Evolutionary conservation across 2,113 vertebrate genomes (phyloP), one percentile per base, ranked within the genome.

Genomic region (Ardeotis arabs): DNA sequence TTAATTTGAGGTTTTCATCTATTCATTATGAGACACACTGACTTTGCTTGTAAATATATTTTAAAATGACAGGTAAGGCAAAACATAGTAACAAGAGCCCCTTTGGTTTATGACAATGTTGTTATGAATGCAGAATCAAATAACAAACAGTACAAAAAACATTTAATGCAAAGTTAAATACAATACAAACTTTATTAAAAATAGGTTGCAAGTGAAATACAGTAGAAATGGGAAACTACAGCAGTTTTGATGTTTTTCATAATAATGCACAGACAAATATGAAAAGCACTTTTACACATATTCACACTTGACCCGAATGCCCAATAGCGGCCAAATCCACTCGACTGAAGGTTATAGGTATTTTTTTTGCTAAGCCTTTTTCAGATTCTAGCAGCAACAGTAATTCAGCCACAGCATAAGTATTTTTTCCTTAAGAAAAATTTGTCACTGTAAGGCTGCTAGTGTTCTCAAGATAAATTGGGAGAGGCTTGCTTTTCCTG

Each of bases 151-250:
- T 37, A 95, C 79, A 96, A 69, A 96, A 85, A 93, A 59, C 95
- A 94, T 91, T 95, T 91, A 95, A 94, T 98, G 97, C 96, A 98
- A 98, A 98, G 96, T 98, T 97, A 98, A 98, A 98, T 98, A 98
- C 98, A 98, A 97, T 98, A 98, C 97, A 98, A 98, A 98, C 97
- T 98, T 98, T 98, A 98, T 98, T 98, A 98, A 98, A 98, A 98
- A 98, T 98, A 98, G 98, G 97, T 95, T 98, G 98, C 98, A 97
- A 97, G 97, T 96, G 97, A 98, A 98, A 98, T 98, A 98, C 98
- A 98, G 98, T 98, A 98, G 98, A 98, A 98, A 98, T 97, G 97
- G 96, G 90, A 97, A 98, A 97, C 97, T 97, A 98, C 98, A 98
- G 98, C 98, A 98, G 98, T 97, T 98, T 78, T 96, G 97, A 95